phyloP scores from a whole-genome alignment of 2,888 invertebrate species.

The Eucriotettix oculatus region DNA sequence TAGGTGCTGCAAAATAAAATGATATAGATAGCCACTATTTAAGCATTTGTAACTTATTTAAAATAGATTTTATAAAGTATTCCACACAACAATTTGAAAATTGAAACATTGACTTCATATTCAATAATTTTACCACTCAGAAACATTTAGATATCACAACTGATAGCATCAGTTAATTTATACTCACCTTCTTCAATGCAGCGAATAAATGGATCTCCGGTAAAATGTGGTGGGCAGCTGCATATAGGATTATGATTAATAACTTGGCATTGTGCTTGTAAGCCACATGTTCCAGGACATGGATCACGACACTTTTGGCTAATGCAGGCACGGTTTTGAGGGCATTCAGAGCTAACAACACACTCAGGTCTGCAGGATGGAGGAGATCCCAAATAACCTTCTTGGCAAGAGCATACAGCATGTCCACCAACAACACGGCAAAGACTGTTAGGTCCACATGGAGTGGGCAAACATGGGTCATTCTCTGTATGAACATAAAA shows the following conservation, averaged over 20 bases:
- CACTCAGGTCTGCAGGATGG: conserved; percentile 43
- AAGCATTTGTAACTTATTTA: too few relatives aligned
- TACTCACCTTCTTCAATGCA: conserved; percentile 30
- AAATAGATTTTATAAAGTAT: too few relatives aligned
- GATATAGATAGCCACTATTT: too few relatives aligned
- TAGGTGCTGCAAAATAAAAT: conserved; percentile 1
- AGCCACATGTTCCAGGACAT: conserved; percentile 40
- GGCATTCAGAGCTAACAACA: conserved; percentile 39
- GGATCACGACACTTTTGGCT: conserved; percentile 45
- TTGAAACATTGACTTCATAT: too few relatives aligned
- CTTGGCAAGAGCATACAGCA: conserved; percentile 43
- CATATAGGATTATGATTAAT: conserved; percentile 46
- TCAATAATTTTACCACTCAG: too few relatives aligned
- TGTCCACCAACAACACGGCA: conserved; percentile 36
- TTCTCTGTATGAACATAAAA: conserved; percentile 1
- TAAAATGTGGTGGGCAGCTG: conserved; percentile 37
- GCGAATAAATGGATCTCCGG: conserved; percentile 41
- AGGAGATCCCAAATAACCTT: conserved; percentile 39
- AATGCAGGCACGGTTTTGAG: conserved; percentile 40
- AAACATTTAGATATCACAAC: too few relatives aligned
- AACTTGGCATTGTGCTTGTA: conserved; percentile 38
- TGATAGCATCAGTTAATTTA: too few relatives aligned
- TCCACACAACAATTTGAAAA: too few relatives aligned
- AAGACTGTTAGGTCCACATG: conserved; percentile 42
- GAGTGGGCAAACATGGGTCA: conserved; percentile 41